Evolutionary conservation across 1,140 invertebrate genomes (phyloP).

Genomic region (Bradynema listronoti): DNA sequence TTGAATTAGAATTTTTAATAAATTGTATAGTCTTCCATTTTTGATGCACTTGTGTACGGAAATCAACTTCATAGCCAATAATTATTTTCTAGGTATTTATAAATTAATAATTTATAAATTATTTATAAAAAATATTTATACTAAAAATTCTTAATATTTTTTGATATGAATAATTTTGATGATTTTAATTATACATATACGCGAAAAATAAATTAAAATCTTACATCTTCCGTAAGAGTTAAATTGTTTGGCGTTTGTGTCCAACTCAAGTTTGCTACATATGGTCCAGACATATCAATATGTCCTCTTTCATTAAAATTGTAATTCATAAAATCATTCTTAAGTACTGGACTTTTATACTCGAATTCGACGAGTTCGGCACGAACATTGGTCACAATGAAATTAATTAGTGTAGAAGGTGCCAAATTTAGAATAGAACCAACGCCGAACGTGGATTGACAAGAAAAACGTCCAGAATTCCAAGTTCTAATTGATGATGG

Average conservation of each 20-base stretch:
- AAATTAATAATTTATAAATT: background rate
- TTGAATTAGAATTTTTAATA: background rate
- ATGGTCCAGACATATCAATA: background rate
- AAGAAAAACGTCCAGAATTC: constrained; percentile 42
- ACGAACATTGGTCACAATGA: background rate
- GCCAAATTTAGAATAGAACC: constrained; percentile 32
- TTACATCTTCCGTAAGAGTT: background rate
- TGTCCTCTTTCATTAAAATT: background rate
- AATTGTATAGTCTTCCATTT: constrained; percentile 18
- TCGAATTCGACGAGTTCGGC: too few species aligned
- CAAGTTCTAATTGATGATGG: constrained; percentile 7
- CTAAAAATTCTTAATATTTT: background rate
- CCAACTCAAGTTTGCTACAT: constrained; percentile 5
- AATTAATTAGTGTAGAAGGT: background rate
- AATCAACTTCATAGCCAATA: constrained; percentile 30
- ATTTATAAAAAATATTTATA: background rate
- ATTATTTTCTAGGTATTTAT: background rate
- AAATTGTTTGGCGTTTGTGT: background rate
- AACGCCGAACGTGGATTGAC: constrained; percentile 33
- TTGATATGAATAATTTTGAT: background rate
- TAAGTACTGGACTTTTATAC: too few species aligned
- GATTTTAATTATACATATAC: too few species aligned
- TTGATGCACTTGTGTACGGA: constrained; percentile 27
- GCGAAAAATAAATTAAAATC: too few species aligned
- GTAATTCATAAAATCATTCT: too few species aligned